These are phyloP conservation scores for Xerus rutilus DNA, from an alignment of 2,797 vertebrate species.

Conservation along the genomic window DNA sequence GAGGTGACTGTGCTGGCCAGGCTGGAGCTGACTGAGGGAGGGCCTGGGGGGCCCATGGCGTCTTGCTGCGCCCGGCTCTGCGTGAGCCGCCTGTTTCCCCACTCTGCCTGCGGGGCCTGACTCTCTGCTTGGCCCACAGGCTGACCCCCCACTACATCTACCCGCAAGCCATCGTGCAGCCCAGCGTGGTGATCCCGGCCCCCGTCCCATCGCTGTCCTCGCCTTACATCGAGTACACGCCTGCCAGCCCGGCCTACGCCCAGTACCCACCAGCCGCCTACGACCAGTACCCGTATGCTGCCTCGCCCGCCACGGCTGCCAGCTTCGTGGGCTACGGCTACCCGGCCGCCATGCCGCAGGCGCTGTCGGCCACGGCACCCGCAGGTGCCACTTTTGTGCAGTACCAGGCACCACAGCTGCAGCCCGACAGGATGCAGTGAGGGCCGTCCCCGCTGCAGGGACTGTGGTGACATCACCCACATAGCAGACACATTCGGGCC, in stretches of 20 bases:
- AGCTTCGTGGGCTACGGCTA: constrained; percentile 93
- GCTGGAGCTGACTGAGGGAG: not conserved
- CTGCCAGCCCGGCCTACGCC: constrained; percentile 91
- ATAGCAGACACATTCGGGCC: not conserved
- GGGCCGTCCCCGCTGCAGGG: not conserved
- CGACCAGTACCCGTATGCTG: constrained; percentile 96
- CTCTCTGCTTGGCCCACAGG: constrained; percentile 87
- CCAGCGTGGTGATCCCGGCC: constrained; percentile 94
- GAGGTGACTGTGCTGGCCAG: too few species aligned
- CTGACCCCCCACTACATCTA: constrained; percentile 95
- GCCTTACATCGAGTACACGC: constrained; percentile 94
- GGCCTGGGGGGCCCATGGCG: fast-evolving
- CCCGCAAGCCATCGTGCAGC: constrained; percentile 95
- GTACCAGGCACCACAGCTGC: constrained; percentile 94
- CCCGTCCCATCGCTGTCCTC: constrained; percentile 93
- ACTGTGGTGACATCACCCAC: fast-evolving
- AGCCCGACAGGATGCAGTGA: constrained; percentile 97
- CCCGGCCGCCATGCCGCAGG: constrained; percentile 88
- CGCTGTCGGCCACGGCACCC: constrained; percentile 85
- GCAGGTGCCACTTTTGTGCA: constrained; percentile 91
- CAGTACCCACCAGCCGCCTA: constrained; percentile 95
- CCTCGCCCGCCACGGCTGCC: constrained; percentile 92
- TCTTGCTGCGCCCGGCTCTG: too few species aligned
- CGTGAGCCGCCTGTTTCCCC: too few species aligned
- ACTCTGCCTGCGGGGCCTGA: not conserved